Base-by-base conservation (phyloP, 2,113 vertebrate genomes). In the Gobio gobio region DNA sequence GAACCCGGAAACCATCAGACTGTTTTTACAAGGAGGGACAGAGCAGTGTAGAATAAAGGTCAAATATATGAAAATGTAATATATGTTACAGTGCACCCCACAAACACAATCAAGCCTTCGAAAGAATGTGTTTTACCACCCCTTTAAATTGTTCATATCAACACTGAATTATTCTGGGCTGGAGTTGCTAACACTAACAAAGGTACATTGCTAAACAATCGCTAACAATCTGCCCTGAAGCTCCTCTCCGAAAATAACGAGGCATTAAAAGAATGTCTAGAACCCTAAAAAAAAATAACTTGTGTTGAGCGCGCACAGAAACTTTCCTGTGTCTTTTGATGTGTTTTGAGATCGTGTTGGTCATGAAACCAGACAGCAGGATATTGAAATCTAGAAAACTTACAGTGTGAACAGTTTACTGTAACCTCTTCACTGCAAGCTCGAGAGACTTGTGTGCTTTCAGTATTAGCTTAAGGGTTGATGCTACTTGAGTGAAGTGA, bases 101-200 rank as follows among this genome's bases (percentile, higher is more conserved):
- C n/a, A n/a, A n/a, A n/a, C n/a, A n/a, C n/a, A n/a, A n/a, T n/a
- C n/a, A n/a, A n/a, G n/a, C n/a, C n/a, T n/a, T n/a, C n/a, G n/a
- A n/a, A n/a, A n/a, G n/a, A n/a, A n/a, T n/a, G n/a, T n/a, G n/a
- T n/a, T n/a, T n/a, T n/a, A n/a, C n/a, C n/a, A n/a, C n/a, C n/a
- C n/a, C n/a, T n/a, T n/a, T n/a, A n/a, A 77, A 56, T 77, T 77
- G 74, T 56, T 54, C 74, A 56, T 56, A 29, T 51, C 74, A 77
- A 36, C 74, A 77, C 74, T 77, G 49, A 16, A 77, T 33, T 77
- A 77, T 77, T 77, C 51, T 59, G 54, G 54, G 54, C 76, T n/a
- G 33, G 2, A 59, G 54, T 14, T 59, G 76, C 54, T 78, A 78
- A 78, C 10, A 1, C 76, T 78, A 78, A 78, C 18, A 12, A 78